Percentiles rank a stretch among this genome's conserved stretches.
Conservation (phyloP, 1,140 invertebrate species). For the Pemphigus obesinymphae region DNA sequence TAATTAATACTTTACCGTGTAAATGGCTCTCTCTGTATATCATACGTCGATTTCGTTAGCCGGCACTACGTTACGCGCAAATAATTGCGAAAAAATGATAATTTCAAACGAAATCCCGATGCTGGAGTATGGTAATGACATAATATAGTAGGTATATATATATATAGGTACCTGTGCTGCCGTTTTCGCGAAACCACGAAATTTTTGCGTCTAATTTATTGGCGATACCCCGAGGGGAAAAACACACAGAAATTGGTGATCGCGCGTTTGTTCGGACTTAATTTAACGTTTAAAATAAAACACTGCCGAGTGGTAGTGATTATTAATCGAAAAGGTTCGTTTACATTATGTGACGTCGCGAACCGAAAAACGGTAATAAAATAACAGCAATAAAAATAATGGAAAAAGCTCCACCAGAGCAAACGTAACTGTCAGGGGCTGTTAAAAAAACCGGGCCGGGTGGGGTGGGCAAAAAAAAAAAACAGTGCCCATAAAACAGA, state of each 20-base stretch:
- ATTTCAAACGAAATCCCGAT: too few relatives aligned
- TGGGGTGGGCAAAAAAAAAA: background rate
- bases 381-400: slow-evolving; percentile 27
- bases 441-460: slow-evolving; percentile 3
- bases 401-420: slow-evolving; percentile 29
- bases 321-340: slow-evolving; percentile 20
- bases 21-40: background rate
- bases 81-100: background rate
- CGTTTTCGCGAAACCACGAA: background rate
- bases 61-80: background rate
- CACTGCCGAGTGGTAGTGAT: background rate
- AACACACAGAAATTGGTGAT: background rate
- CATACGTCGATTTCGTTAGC: background rate
- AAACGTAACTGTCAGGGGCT: slow-evolving; percentile 15
- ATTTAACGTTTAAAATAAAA: slow-evolving; percentile 17
- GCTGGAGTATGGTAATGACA: too few relatives aligned
- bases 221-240: background rate
- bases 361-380: slow-evolving; percentile 34
- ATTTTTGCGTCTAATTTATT: background rate
- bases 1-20: background rate
- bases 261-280: background rate
- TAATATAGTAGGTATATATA: too few relatives aligned
- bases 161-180: background rate
- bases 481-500: slow-evolving; percentile 33
- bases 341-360: slow-evolving; percentile 12